Evolutionary conservation across 2,113 vertebrate species (phyloP), one percentile per base, ranked within the genome.

Genomic region (Bostrychus sinensis): DNA sequence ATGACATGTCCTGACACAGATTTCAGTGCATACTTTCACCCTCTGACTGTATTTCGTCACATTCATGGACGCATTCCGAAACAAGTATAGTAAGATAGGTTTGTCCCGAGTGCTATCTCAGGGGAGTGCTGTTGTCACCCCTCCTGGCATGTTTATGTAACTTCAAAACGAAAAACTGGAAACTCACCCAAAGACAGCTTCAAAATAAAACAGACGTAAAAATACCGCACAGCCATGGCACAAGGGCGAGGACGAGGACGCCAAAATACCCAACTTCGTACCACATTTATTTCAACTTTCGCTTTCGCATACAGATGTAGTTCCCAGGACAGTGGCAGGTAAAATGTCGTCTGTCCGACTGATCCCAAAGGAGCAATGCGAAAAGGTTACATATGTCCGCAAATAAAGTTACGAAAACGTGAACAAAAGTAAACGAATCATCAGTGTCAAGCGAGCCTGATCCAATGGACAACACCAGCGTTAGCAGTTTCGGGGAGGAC

Each of bases 111-210:
- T 2, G 43, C 5, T 22, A 13, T 46, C 43, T 46, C 43, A 12
- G 4, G 19, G 19, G 12, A 26, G 6, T 45, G 9, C 8, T 51
- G 7, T n/a, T n/a, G 14, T 51, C 45, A 48, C 45, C 20, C 45
- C 22, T 25, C 7, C 45, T 25, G 19, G 3, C 22, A 30, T 30
- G 14, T 30, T 51, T 30, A 8, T 14, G 7, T 3, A 3, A 1
- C 7, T 22, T 8, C 10, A 22, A 46, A 46, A 19, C 5, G 25
- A n/a, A 51, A 1, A 14, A 9, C 48, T 6, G 7, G 10, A 42
- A n/a, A 51, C 48, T 51, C 48, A 51, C 48, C 48, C 25, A 51
- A 28, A 51, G 48, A 26, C 25, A 51, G 25, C 6, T 51, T 51
- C 7, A 51, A 1, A 25, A 51, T 51, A 7, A 51, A 51, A 14